Evolutionary conservation across 2,888 invertebrate genomes (phyloP), one percentile per base, ranked within the genome.

Genomic region (Pammene aurita): DNA sequence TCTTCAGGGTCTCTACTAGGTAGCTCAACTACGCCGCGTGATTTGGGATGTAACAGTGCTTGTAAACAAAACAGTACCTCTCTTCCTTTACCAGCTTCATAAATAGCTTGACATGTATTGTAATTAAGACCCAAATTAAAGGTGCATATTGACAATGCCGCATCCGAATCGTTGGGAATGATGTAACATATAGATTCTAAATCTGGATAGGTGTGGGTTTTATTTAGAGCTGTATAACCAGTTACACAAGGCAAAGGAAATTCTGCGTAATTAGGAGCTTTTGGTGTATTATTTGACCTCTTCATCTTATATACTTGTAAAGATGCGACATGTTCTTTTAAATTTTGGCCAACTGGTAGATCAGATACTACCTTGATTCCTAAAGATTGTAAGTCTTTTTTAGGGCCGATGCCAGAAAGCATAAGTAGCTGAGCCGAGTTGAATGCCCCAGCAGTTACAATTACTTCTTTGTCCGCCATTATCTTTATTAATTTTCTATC

Each of bases 321-420:
- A 44, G 54, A 41, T 13, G 67, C 18, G 5, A 48, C 78, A 72
- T 91, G 90, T 69, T 91, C 89, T 67, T 89, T 86, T 0, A 90
- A 79, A 73, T 90, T 88, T 14, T 77, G 65, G 0, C 90, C 90
- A 0, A 91, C 89, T 0, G 84, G 79, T 4, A 83, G 76, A 66
- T 89, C 81, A 11, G 80, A 72, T 7, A 87, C 62, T 0, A 85
- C 75, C 0, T 76, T 56, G n/a, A 89, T 87, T 0, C 78, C 79
- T 16, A 83, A 73, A 2, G 75, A 70, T 5, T 66, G 55, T 0
- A 89, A 69, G 42, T 87, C 81, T 0, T 78, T 70, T 26, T 71
- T 76, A 0, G 89, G 89, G 1, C 90, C 90, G 1, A 90, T 76
- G 0, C 90, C 90, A 0, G 90, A 90, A 0, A 90, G 75, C 80